Percentiles rank a stretch among this genome's conserved stretches.
Evolutionary conservation across 1,140 invertebrate species (phyloP).

Genomic region (Pseudobourletiella spinata): DNA sequence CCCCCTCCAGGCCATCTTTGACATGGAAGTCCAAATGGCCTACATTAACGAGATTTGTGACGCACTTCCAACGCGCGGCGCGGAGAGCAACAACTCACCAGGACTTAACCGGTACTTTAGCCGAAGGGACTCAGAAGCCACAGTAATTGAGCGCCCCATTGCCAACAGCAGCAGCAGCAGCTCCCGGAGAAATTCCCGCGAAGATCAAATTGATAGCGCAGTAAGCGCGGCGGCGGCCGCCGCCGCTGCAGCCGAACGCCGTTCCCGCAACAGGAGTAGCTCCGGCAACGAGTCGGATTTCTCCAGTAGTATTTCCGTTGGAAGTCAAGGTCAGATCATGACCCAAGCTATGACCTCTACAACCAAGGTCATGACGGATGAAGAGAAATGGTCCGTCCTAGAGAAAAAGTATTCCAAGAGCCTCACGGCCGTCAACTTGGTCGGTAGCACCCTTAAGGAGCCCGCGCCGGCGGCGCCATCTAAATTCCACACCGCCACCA

Average conservation of each 20-base stretch:
- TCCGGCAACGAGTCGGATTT: constrained; percentile 36
- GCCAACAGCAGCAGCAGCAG: constrained; percentile 6
- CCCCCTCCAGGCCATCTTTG: constrained; percentile 34
- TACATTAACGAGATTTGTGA: constrained; percentile 37
- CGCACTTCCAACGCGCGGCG: constrained; percentile 9
- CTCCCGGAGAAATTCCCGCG: constrained; percentile 2
- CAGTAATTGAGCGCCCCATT: constrained; percentile 30
- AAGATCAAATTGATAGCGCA: constrained; percentile 6
- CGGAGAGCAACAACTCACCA: too few relatives aligned
- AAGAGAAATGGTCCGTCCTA: constrained; percentile 35
- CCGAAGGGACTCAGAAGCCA: constrained; percentile 31
- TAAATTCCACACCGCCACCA: neutral
- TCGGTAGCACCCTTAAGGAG: constrained; percentile 17
- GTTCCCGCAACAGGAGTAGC: constrained; percentile 29
- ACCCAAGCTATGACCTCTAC: neutral
- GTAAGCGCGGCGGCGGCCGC: too few relatives aligned
- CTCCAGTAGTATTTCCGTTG: constrained; percentile 26
- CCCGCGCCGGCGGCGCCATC: neutral
- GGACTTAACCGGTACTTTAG: constrained; percentile 19
- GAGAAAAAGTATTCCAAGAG: constrained; percentile 37
- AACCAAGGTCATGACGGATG: neutral
- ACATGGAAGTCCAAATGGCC: constrained; percentile 37
- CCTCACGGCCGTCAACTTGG: constrained; percentile 29
- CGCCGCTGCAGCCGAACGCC: constrained; percentile 19
- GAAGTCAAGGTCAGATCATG: constrained; percentile 11